A percentile compares a stretch with the other conserved stretches of the same genome.
phyloP scores from a whole-genome alignment of 92 coral and sea anemone genomes.

The Palythoa grandis region DNA sequence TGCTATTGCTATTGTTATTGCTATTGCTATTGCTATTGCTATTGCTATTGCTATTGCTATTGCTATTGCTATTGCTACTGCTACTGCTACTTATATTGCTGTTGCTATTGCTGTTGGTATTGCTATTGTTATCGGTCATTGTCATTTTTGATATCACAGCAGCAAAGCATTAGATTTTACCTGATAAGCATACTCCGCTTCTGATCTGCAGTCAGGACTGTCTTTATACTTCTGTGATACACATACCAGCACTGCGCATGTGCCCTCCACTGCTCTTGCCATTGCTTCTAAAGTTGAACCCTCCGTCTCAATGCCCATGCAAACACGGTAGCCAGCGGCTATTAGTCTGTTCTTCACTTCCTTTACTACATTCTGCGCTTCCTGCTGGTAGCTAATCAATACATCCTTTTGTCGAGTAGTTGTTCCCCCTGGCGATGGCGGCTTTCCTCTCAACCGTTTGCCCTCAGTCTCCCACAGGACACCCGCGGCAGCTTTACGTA shows the following conservation, averaged over 20 bases:
- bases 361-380: slow-evolving; percentile 55
- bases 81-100: no score
- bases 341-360: slow-evolving; percentile 67
- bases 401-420: slow-evolving; percentile 47
- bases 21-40: no score
- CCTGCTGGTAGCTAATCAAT: slow-evolving; percentile 83
- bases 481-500: slow-evolving; percentile 69
- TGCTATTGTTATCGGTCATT: no score
- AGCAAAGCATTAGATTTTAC: neutral
- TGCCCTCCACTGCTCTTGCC: slow-evolving; percentile 70
- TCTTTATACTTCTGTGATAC: slow-evolving; percentile 74
- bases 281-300: slow-evolving; percentile 70
- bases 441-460: slow-evolving; percentile 24
- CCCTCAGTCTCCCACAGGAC: slow-evolving; percentile 79
- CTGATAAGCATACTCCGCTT: slow-evolving; percentile 39
- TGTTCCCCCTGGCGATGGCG: neutral
- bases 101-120: no score
- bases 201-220: slow-evolving; percentile 75
- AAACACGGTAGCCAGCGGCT: slow-evolving; percentile 66
- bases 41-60: no score
- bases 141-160: no score
- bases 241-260: slow-evolving; percentile 69
- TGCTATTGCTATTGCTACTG: no score
- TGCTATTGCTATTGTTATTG: no score
- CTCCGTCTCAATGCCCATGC: slow-evolving; percentile 77